These are phyloP conservation scores for Oncorhynchus gorbuscha DNA, from an alignment of 2,113 vertebrate species.

Conservation along the genomic window DNA sequence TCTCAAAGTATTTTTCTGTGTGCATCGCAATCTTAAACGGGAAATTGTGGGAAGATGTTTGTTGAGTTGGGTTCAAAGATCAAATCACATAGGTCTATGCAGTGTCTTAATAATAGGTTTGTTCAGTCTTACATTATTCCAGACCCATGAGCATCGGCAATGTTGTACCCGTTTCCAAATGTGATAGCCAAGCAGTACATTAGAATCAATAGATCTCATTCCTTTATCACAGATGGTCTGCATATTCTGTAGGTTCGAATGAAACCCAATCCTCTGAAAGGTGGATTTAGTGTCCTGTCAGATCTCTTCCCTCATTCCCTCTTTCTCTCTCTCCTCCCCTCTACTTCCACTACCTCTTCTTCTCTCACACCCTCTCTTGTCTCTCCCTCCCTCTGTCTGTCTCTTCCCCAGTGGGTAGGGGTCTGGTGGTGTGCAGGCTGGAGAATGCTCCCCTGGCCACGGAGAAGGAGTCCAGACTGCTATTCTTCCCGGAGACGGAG, in stretches of 20 bases:
- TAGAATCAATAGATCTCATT: too few species aligned
- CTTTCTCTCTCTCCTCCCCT: neutral
- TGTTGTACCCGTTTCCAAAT: neutral
- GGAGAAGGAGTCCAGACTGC: conserved; percentile 83
- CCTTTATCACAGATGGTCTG: neutral
- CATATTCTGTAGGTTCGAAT: neutral
- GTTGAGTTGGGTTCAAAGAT: neutral
- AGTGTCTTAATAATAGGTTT: too few species aligned
- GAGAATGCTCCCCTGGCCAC: conserved; percentile 76
- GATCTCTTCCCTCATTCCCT: neutral
- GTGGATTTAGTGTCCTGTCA: neutral
- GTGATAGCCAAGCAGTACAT: neutral
- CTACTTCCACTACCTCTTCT: neutral
- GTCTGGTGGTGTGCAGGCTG: conserved; percentile 78
- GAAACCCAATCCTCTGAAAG: neutral
- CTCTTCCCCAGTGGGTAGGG: conserved; percentile 74
- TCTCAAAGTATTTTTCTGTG: too few species aligned
- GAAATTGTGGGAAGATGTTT: too few species aligned
- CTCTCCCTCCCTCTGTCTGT: neutral
- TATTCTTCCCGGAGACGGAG: conserved; percentile 82
- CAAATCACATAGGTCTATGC: neutral
- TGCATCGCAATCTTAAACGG: too few species aligned
- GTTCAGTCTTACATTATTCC: too few species aligned
- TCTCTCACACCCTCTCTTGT: neutral
- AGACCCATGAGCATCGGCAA: neutral